phyloP scores from a whole-genome alignment of 2,888 invertebrate species.

The Cantharis rustica region DNA sequence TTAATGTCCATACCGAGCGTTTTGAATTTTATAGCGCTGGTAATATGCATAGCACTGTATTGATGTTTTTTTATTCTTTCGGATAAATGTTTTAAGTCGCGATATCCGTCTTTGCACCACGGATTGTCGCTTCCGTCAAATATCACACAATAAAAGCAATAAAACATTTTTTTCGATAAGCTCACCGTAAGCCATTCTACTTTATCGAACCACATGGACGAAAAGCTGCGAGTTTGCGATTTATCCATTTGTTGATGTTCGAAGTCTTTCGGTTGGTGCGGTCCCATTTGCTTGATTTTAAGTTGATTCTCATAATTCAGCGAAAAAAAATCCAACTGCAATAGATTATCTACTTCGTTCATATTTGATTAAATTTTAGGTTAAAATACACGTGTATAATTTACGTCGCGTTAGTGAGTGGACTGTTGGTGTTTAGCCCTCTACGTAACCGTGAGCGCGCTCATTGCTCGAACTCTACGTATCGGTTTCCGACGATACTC shows the following conservation, averaged over 20 bases:
- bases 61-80: background rate
- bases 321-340: background rate
- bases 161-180: background rate
- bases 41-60: background rate
- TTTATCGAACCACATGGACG: background rate
- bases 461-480: conserved; percentile 7
- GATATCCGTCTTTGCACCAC: background rate
- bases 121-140: background rate
- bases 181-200: background rate
- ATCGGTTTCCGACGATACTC: background rate
- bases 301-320: background rate
- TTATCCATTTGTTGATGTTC: conserved; percentile 1
- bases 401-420: background rate
- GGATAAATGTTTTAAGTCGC: conserved; percentile 8
- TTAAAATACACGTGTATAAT: background rate
- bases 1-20: background rate
- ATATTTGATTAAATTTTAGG: background rate
- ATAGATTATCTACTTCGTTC: conserved; percentile 1
- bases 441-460: background rate
- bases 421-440: background rate
- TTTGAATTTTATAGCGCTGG: background rate
- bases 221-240: background rate
- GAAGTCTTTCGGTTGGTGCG: background rate
- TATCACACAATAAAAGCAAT: conserved; percentile 3
- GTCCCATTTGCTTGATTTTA: background rate